Evolutionary conservation across 2,113 vertebrate species (phyloP).

Genomic region (Prochilodus magdalenae): DNA sequence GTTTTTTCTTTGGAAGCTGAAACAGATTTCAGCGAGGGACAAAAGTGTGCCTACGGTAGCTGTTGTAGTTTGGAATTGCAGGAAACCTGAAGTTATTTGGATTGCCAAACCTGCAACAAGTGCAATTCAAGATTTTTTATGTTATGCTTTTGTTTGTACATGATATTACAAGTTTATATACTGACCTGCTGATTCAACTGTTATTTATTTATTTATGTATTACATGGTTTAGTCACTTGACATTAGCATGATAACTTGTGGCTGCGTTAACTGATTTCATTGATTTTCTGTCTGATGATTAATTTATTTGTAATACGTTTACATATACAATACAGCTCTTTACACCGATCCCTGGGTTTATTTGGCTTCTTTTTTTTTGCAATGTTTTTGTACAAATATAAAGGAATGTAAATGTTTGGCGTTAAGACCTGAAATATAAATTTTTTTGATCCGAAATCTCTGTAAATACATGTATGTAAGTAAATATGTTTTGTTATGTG

Average conservation of each 20-base stretch:
- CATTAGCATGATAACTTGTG: background rate
- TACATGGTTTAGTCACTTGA: background rate
- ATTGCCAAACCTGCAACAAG: background rate
- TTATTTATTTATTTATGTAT: background rate
- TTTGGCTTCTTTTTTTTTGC: background rate
- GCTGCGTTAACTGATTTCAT: background rate
- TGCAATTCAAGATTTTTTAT: background rate
- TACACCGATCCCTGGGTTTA: background rate
- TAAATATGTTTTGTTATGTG: conserved; percentile 28
- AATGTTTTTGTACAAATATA: conserved; percentile 20
- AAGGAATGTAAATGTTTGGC: conserved; percentile 28
- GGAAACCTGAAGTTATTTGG: background rate
- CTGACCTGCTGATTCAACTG: background rate
- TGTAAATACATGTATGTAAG: background rate
- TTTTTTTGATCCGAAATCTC: conserved; percentile 1
- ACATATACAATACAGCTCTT: background rate
- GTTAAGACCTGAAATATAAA: background rate
- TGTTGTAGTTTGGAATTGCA: background rate
- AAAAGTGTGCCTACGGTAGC: background rate
- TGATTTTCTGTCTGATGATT: background rate
- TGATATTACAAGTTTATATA: background rate
- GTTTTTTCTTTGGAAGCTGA: background rate
- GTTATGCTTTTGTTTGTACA: background rate
- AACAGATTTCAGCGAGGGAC: background rate
- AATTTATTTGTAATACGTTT: background rate